Evolutionary conservation across 64 coral and sea anemone genomes (phyloP).

Genomic region (Catalaphyllia jardinei): DNA sequence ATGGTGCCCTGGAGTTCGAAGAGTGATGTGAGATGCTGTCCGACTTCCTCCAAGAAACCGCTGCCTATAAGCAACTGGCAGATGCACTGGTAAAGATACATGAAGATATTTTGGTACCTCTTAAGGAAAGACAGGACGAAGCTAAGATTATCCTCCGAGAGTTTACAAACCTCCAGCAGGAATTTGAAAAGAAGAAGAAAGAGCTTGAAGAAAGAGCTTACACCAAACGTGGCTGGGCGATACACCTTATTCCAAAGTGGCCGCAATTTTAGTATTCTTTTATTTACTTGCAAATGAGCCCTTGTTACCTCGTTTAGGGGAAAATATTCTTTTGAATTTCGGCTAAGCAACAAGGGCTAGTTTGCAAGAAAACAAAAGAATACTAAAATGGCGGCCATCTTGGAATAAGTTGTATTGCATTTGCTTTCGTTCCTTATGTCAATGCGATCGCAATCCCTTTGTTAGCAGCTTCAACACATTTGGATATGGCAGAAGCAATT

Average conservation of each 20-base stretch:
- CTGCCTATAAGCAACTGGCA: slow-evolving; percentile 1
- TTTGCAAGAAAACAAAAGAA: too few species aligned
- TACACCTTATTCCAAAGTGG: too few species aligned
- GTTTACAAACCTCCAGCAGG: background rate
- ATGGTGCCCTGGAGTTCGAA: slow-evolving; percentile 18
- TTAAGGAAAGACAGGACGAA: slow-evolving; percentile 45
- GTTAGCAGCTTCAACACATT: background rate
- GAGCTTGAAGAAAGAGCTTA: slow-evolving; percentile 1
- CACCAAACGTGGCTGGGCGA: slow-evolving; percentile 40
- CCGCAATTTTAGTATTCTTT: too few species aligned
- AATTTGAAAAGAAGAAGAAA: slow-evolving; percentile 18
- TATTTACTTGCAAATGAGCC: too few species aligned
- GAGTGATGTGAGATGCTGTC: slow-evolving; percentile 2
- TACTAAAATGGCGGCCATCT: too few species aligned
- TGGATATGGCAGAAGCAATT: background rate
- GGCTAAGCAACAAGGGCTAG: too few species aligned
- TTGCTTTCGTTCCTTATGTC: slow-evolving; percentile 49
- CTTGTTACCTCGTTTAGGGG: too few species aligned
- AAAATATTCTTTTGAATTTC: too few species aligned
- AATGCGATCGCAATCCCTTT: slow-evolving; percentile 29
- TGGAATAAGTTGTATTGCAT: too few species aligned
- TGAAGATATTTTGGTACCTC: slow-evolving; percentile 20
- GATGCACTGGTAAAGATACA: slow-evolving; percentile 14
- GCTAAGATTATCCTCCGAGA: slow-evolving; percentile 13
- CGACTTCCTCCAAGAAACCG: background rate